Evolutionary conservation across 2,113 vertebrate genomes (phyloP).

Genomic region (Mobula birostris): DNA sequence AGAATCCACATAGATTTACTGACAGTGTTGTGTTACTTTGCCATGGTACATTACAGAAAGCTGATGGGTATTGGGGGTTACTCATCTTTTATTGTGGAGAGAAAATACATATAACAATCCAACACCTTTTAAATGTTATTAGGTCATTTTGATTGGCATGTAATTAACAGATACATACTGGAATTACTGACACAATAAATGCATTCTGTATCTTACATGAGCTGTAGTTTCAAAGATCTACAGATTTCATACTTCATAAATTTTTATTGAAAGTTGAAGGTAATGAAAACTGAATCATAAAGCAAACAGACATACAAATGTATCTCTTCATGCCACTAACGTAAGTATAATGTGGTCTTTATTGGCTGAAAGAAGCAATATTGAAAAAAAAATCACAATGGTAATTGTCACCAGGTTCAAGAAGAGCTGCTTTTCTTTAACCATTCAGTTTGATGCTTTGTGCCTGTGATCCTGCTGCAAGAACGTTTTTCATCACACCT

Average conservation of each 20-base stretch:
- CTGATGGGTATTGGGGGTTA: background rate
- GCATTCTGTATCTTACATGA: background rate
- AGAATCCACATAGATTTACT: background rate
- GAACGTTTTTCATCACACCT: no score
- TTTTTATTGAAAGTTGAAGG: constrained; percentile 12
- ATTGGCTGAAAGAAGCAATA: no score
- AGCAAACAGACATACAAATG: background rate
- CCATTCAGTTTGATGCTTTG: no score
- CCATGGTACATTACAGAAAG: background rate
- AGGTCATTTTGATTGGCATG: background rate
- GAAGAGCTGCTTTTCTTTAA: no score
- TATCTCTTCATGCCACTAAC: background rate
- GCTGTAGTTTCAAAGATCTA: background rate
- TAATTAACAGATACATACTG: background rate
- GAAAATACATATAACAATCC: background rate
- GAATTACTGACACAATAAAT: background rate
- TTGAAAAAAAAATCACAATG: background rate
- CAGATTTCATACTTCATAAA: constrained; percentile 20
- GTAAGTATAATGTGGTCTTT: background rate
- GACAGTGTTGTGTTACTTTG: background rate
- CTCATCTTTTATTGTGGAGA: background rate
- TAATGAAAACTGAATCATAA: constrained; percentile 22
- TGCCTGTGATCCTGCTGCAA: no score
- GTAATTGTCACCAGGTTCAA: background rate
- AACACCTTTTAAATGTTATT: constrained; percentile 15